Base-by-base conservation (phyloP, 2,888 invertebrate genomes). In the Petrophora chlorosata region DNA sequence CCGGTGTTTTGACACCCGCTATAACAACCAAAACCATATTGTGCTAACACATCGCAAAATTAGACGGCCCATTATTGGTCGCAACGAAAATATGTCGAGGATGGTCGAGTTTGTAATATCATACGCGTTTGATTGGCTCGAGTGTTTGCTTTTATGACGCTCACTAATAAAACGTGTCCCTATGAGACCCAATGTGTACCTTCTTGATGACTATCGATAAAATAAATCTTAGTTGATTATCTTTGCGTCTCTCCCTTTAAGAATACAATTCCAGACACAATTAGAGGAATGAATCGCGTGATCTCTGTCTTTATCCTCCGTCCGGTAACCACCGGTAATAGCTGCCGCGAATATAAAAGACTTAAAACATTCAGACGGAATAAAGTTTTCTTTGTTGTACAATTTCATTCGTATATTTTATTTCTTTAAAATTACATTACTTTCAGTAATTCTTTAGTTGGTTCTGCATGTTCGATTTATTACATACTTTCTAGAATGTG, bases 271-370 rank as follows among this genome's bases (percentile, higher is more conserved):
- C 42, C 50, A 51, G 56, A 70, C 76, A 75, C 79, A 82, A 83
- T 83, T 82, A 82, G 74, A 80, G 69, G 68, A 81, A 76, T 77
- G 80, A 79, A 81, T 82, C 76, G 81, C 80, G 76, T 82, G 82
- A 82, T 81, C 75, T 74, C 69, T 55, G 71, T 68, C 66, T 76
- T 78, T 76, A 78, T 72, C 73, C 76, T 70, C 71, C 71, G 70
- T 71, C 65, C 66, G 58, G 73, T 71, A 75, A 80, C 75, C 67
- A 67, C 69, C 67, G 60, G 71, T 69, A 77, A 78, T 79, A 79
- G 76, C 75, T 70, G 69, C 69, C 59, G 63, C 63, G 63, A 71
- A 70, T 72, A 73, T 74, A 77, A 77, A 70, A 76, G 70, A 74
- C 65, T 66, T 61, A 62, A 69, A 71, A 49, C 64, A 73, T 72